Percentiles rank a stretch among this genome's conserved stretches.
phyloP scores from a whole-genome alignment of 2,113 vertebrate species.

The Chascanopsetta lugubris region DNA sequence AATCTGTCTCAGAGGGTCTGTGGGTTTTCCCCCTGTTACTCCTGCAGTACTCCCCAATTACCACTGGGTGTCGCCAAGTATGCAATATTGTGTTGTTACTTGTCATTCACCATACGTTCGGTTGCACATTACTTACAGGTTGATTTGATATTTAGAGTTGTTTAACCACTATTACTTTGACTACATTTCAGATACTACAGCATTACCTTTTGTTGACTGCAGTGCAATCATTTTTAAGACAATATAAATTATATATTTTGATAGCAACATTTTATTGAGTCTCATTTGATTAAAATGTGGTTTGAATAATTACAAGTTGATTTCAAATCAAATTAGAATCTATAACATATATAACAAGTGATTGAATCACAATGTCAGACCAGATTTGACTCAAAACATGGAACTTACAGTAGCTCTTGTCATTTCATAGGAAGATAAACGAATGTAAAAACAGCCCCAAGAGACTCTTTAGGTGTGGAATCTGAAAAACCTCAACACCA shows the following conservation, averaged over 20 bases:
- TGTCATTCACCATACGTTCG: not conserved
- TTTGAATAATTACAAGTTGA: not conserved
- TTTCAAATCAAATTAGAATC: not conserved
- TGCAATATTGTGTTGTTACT: conserved; percentile 3
- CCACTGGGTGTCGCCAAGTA: conserved; percentile 64
- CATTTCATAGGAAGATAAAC: not conserved
- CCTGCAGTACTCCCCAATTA: not conserved
- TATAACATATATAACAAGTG: not conserved
- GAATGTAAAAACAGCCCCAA: no score
- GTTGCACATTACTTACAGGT: not conserved
- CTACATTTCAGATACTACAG: not conserved
- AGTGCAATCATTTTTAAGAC: not conserved
- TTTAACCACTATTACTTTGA: not conserved
- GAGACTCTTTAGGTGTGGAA: no score
- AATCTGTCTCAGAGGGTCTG: not conserved
- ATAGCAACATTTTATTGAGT: not conserved
- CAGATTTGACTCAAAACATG: no score
- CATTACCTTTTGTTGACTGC: not conserved
- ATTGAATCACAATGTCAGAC: not conserved
- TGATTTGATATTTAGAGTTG: not conserved
- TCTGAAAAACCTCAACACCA: no score
- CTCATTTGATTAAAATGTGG: not conserved
- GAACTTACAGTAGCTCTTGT: no score
- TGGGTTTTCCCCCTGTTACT: conserved; percentile 6
- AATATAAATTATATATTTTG: no score